Conservation (phyloP, 2,113 vertebrate species). For the Isurus oxyrinchus region DNA sequence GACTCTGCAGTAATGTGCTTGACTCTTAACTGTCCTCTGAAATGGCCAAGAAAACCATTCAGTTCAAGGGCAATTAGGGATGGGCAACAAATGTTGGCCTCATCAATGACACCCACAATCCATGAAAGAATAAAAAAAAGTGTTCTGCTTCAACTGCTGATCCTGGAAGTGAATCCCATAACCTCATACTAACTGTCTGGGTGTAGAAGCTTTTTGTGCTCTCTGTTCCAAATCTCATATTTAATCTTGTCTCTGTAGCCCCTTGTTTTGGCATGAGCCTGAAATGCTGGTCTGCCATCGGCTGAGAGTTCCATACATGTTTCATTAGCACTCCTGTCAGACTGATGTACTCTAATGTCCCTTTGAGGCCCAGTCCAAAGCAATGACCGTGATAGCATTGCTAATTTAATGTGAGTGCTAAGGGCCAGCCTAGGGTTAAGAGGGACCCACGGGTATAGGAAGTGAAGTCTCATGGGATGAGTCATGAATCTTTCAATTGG, state of each 20-base stretch:
- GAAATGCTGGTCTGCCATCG: not conserved
- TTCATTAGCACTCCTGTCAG: not conserved
- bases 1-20: no score
- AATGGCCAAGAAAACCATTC: no score
- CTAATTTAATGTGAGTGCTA: not conserved
- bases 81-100: no score
- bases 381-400: not conserved
- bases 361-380: not conserved
- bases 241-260: not conserved
- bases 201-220: not conserved
- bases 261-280: not conserved
- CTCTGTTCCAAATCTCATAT: not conserved
- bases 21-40: no score
- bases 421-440: not conserved
- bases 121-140: not conserved
- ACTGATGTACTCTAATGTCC: not conserved
- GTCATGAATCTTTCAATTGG: slow-evolving; percentile 9
- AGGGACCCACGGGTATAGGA: not conserved
- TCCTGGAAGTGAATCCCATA: not conserved
- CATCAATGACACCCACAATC: no score
- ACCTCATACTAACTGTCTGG: not conserved
- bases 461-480: not conserved
- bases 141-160: not conserved
- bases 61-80: no score
- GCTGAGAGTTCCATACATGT: not conserved